Conservation (phyloP, 2,113 vertebrate species). For the Anthoscopus minutus region DNA sequence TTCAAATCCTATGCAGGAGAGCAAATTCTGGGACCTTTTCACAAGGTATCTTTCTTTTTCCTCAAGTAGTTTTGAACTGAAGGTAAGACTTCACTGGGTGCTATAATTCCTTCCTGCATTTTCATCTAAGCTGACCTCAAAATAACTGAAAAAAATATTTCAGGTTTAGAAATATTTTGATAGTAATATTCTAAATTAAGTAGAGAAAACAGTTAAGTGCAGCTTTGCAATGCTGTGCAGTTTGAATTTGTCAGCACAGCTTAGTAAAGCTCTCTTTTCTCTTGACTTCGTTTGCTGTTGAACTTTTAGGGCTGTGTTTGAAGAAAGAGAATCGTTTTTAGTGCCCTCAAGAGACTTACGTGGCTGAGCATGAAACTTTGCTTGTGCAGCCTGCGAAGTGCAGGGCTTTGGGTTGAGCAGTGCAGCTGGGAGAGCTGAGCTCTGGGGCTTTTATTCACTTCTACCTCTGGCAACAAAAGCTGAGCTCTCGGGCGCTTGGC, state of each 20-base stretch:
- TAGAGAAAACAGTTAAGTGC: not conserved
- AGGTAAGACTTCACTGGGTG: not conserved
- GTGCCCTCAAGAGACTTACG: constrained; percentile 25
- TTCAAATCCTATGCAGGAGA: constrained; percentile 97
- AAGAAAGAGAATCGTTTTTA: constrained; percentile 18
- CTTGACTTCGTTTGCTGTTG: constrained; percentile 19
- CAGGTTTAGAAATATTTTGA: not conserved
- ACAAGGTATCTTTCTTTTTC: constrained; percentile 83
- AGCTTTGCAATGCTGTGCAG: not conserved
- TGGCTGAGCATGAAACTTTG: constrained; percentile 28
- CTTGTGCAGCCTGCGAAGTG: not conserved
- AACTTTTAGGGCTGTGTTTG: not conserved
- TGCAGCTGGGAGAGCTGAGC: constrained; percentile 2
- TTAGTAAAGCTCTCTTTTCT: not conserved
- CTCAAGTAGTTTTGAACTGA: not conserved
- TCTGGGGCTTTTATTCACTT: not conserved
- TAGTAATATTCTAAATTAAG: not conserved
- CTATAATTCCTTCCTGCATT: not conserved
- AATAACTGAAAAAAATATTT: not conserved
- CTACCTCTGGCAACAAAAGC: not conserved
- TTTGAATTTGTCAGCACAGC: not conserved
- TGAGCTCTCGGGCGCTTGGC: not conserved
- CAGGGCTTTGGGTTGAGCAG: not conserved
- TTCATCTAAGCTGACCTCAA: not conserved
- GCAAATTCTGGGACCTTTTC: constrained; percentile 93